Conservation (phyloP, 2,113 vertebrate genomes). For the Mesitornis unicolor region DNA sequence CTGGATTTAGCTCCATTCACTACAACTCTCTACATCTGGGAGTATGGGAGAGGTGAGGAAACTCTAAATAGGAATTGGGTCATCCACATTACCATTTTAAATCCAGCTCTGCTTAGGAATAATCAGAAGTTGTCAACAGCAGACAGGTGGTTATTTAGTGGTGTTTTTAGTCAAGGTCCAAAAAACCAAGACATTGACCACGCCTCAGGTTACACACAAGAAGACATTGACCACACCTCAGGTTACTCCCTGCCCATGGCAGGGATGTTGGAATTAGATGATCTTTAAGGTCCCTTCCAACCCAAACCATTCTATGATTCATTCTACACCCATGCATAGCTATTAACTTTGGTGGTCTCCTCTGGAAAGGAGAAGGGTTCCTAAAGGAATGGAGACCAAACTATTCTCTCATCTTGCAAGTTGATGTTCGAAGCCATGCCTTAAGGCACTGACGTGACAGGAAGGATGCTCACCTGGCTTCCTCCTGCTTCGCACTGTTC, state of each 20-base stretch:
- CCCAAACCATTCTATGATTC: too few species aligned
- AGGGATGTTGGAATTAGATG: too few species aligned
- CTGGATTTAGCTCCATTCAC: too few species aligned
- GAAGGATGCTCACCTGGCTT: not conserved
- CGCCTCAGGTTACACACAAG: too few species aligned
- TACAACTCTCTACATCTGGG: too few species aligned
- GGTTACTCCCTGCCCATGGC: too few species aligned
- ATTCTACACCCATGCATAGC: not conserved
- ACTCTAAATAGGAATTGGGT: not conserved
- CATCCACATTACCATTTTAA: not conserved
- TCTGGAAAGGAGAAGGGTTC: not conserved
- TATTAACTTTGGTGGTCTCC: not conserved
- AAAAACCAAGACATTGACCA: not conserved
- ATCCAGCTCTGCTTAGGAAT: not conserved
- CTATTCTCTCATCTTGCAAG: not conserved
- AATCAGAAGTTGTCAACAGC: not conserved
- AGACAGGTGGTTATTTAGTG: not conserved
- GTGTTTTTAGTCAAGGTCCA: not conserved
- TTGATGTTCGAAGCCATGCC: not conserved
- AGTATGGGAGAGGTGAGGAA: not conserved
- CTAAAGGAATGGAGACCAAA: not conserved
- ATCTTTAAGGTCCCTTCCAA: too few species aligned
- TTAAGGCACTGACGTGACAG: not conserved
- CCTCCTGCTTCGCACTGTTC: accelerated
- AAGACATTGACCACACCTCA: too few species aligned